Evolutionary conservation across 64 coral and sea anemone species (phyloP).

Genomic region (Dendronephthya gigantea): DNA sequence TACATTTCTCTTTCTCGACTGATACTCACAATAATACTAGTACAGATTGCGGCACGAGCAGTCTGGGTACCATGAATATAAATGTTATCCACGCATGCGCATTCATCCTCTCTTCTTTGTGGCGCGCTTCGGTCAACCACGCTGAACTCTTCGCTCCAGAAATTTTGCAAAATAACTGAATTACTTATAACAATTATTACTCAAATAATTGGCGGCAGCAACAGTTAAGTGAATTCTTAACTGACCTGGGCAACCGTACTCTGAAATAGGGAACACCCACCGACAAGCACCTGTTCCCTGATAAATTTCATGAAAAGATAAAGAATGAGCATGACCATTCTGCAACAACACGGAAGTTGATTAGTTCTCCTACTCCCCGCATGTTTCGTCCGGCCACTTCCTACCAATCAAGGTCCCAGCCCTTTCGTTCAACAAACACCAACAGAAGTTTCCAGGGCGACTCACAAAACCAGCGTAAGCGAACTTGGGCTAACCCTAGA

Average conservation of each 20-base stretch:
- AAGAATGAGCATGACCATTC: slow-evolving; percentile 1
- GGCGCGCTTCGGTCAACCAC: background rate
- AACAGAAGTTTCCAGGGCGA: background rate
- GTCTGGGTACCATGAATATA: slow-evolving; percentile 4
- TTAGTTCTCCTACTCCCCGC: background rate
- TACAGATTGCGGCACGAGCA: background rate
- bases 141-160: background rate
- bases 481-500: background rate
- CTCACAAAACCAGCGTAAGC: background rate
- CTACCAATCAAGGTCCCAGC: background rate
- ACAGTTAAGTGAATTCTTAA: background rate
- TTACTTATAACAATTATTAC: background rate
- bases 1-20: background rate
- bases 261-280: background rate
- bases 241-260: background rate
- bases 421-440: slow-evolving; percentile 19
- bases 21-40: background rate
- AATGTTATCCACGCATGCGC: background rate
- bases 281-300: background rate
- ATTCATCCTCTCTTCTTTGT: background rate
- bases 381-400: background rate
- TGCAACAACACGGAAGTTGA: background rate
- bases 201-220: background rate
- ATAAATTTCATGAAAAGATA: background rate
- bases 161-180: background rate